A percentile compares a stretch with the other conserved stretches of the same genome.
phyloP scores from a whole-genome alignment of 35 echinoderm and acorn worm species.

The Eucidaris tribuloides region DNA sequence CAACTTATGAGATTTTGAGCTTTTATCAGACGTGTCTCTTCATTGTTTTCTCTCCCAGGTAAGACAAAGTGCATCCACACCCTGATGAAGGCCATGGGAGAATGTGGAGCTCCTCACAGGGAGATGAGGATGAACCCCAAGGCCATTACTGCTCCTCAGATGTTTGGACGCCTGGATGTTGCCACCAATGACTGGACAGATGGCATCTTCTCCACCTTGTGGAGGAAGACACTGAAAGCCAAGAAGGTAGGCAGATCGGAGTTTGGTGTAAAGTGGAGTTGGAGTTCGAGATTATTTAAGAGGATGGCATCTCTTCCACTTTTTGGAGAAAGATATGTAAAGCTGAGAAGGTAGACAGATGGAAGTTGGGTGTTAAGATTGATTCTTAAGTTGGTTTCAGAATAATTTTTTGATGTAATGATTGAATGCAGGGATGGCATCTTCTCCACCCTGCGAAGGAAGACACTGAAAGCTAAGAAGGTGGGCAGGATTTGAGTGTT shows the following conservation, averaged over 20 bases:
- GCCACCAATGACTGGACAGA: conserved; percentile 99
- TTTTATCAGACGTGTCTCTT: too few relatives aligned
- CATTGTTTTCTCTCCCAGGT: conserved; percentile 34
- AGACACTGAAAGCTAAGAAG: conserved; percentile 98
- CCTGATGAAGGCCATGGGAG: conserved; percentile 94
- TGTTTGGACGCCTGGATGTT: conserved; percentile 97
- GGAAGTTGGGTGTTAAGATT: too few relatives aligned
- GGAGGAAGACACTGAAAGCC: conserved; percentile 97
- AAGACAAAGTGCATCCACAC: conserved; percentile 91
- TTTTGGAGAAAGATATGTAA: conserved; percentile 98
- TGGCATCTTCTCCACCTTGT: conserved; percentile 98
- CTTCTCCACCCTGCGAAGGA: conserved; percentile 98
- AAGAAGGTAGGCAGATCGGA: conserved; percentile 96
- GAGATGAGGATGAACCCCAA: conserved; percentile 99
- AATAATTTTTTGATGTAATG: too few relatives aligned
- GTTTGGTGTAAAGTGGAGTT: too few relatives aligned
- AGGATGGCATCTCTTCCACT: conserved; percentile 99
- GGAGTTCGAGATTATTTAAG: too few relatives aligned
- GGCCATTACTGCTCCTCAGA: conserved; percentile 98
- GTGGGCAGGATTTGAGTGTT: too few relatives aligned
- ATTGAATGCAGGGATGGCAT: conserved; percentile 99
- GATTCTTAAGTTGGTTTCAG: too few relatives aligned
- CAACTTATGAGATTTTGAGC: too few relatives aligned
- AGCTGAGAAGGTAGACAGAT: conserved; percentile 90
- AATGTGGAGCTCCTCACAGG: conserved; percentile 80